phyloP scores from a whole-genome alignment of 2,113 vertebrate species.

The Amblyornis subalaris region DNA sequence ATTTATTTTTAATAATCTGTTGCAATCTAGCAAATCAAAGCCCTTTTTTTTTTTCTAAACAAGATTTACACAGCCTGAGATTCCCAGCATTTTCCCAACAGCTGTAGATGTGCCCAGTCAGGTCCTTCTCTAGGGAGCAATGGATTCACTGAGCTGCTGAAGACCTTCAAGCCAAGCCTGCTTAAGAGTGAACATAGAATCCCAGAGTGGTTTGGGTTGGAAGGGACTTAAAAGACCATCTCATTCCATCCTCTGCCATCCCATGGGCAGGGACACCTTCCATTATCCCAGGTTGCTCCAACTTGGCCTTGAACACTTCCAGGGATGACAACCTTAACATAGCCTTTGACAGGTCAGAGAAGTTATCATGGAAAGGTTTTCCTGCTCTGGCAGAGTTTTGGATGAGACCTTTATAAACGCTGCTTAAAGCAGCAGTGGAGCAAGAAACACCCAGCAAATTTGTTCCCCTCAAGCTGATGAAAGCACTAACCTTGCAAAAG shows the following conservation, averaged over 20 bases:
- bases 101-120: not conserved
- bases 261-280: not conserved
- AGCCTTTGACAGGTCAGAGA: not conserved
- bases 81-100: not conserved
- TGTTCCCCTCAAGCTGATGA: not conserved
- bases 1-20: not conserved
- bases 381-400: not conserved
- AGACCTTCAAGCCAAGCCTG: not conserved
- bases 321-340: not conserved
- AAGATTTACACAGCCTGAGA: not conserved
- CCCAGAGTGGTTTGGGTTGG: not conserved
- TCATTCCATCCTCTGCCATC: not conserved
- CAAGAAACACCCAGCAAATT: not conserved
- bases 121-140: not conserved
- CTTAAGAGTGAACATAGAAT: not conserved
- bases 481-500: not conserved
- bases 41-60: rapidly evolving
- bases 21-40: not conserved
- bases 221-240: not conserved
- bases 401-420: not conserved
- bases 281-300: not conserved
- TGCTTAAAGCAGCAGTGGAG: not conserved
- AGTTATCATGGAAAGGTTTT: not conserved
- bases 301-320: not conserved
- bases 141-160: not conserved